phyloP scores from a whole-genome alignment of 2,888 invertebrate species.

The Rotaria macrura region DNA sequence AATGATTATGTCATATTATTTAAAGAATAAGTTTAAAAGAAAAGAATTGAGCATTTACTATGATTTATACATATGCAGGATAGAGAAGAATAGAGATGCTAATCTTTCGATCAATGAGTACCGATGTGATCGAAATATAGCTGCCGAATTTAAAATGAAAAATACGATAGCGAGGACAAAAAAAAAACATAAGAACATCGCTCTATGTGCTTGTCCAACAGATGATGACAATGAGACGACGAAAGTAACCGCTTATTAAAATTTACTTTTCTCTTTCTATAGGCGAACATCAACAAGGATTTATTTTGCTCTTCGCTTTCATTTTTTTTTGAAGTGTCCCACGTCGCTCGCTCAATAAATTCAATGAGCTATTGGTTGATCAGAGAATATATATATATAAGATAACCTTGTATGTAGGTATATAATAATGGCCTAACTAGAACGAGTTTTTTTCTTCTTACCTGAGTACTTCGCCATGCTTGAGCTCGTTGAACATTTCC shows the following conservation, averaged over 20 bases:
- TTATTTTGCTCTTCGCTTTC: no score
- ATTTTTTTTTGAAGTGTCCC: background rate
- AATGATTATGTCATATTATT: background rate
- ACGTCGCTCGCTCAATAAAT: background rate
- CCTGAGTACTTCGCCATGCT: background rate
- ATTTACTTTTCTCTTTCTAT: background rate
- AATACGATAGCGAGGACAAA: background rate
- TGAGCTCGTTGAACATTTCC: background rate
- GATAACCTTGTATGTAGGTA: background rate
- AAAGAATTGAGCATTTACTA: background rate
- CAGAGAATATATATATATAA: background rate
- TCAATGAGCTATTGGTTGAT: background rate
- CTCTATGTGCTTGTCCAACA: background rate
- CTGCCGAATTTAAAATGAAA: background rate
- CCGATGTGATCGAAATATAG: background rate
- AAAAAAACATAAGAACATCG: background rate
- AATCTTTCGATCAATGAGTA: background rate
- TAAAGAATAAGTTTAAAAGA: background rate
- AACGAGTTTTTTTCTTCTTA: background rate
- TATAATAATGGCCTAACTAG: no score
- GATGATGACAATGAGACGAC: background rate
- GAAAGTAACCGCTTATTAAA: background rate
- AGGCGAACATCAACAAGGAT: background rate
- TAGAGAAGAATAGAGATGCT: background rate
- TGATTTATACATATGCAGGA: background rate